Percentiles rank a stretch among this genome's conserved stretches.
Conservation (phyloP, 30 jellyfish, hydroid and myxozoan genomes). For the Chironex yamaguchii region DNA sequence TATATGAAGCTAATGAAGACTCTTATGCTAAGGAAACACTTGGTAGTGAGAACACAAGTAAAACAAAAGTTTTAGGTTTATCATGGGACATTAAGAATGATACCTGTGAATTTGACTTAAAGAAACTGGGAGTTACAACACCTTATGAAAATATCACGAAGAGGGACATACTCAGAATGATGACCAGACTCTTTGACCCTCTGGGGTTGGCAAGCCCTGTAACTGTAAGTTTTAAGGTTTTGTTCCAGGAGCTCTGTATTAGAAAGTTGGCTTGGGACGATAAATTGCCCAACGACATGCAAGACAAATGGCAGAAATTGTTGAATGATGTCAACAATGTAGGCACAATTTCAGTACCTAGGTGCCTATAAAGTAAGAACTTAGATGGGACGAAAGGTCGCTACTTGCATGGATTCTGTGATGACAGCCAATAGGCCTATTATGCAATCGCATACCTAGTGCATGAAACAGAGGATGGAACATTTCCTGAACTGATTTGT, state of each 20-base stretch:
- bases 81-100: constrained; percentile 55
- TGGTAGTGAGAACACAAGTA: constrained; percentile 13
- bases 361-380: no score
- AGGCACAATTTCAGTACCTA: constrained; percentile 3
- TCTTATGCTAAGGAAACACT: constrained; percentile 52
- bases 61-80: constrained; percentile 50
- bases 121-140: not conserved
- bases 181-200: constrained; percentile 77
- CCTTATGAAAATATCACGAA: constrained; percentile 6
- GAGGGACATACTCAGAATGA: constrained; percentile 14
- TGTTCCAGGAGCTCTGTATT: constrained; percentile 32
- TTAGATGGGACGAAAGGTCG: no score
- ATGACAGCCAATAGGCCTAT: no score
- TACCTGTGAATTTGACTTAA: constrained; percentile 17
- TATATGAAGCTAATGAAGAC: not conserved
- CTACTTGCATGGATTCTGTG: no score
- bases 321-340: not conserved
- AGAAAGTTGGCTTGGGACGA: constrained; percentile 75
- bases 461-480: no score
- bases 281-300: constrained; percentile 28
- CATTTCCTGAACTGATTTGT: no score
- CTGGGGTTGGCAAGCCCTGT: constrained; percentile 43
- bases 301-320: constrained; percentile 19
- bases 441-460: no score
- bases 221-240: constrained; percentile 22